Evolutionary conservation across 2,888 invertebrate species (phyloP), one percentile per base, ranked within the genome.

Genomic region (Zhuqinia jingwanae): DNA sequence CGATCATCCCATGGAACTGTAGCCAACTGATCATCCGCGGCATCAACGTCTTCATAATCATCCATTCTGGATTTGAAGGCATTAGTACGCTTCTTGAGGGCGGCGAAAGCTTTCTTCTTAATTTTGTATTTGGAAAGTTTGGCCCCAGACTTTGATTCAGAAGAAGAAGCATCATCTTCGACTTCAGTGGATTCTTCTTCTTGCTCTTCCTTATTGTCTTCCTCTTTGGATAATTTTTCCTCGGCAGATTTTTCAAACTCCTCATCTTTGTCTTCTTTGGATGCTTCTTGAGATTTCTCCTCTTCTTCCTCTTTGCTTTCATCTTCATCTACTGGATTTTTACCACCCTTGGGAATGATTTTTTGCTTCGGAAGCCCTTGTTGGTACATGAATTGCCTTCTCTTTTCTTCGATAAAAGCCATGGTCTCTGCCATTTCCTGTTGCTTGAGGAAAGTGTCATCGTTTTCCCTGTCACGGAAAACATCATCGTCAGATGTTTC

Each of bases 1-100:
- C 68, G 63, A 15, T 86, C 86, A 25, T 87, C 82, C 87, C 82
- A 82, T 25, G 87, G 82, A 70, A 87, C 87, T 11, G 87, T 82
- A n/a, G 58, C 87, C 30, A 87, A 53, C 0, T 53, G 77, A 20
- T 68, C 77, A 22, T 75, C 25, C 6, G 25, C 0, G 5, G 20
- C 45, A 20, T 83, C 77, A 2, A 22, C 27, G 15, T 83, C 75
- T 0, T 83, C 82, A 63, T 45, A 75, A 6, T 76, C 83, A 42
- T 76, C 77, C 56, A 68, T 77, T 56, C 77, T 77, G 8, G 84
- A 30, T 22, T 75, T 73, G 42, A 75, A 60, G 1, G 11, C 47
- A 13, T 8, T 70, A 17, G 2, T 45, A 20, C 45, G 50, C 25
- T 11, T 53, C 53, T 80, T 80, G 25, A 15, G 30, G 2, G 70